These are phyloP conservation scores for Chaetodon trifasciatus DNA, from an alignment of 2,797 vertebrate species.

Conservation along the genomic window DNA sequence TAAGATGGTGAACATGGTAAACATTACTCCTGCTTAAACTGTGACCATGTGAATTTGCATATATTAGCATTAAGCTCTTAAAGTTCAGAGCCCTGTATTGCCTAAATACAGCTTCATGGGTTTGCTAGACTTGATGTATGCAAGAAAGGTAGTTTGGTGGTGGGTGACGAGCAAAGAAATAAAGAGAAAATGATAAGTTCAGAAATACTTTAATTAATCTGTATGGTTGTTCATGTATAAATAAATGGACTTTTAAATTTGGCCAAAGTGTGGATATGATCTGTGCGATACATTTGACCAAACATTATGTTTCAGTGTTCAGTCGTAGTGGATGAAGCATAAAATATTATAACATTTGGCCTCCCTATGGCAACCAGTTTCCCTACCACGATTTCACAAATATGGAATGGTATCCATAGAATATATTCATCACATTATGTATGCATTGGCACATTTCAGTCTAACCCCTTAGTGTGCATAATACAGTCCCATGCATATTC, in stretches of 20 bases:
- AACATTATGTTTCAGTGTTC: conserved; percentile 3
- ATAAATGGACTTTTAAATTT: not conserved
- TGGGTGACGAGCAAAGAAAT: not conserved
- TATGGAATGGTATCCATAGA: not conserved
- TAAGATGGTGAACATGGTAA: not conserved
- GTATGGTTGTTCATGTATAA: not conserved
- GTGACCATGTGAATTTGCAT: not conserved
- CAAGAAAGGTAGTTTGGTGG: too few species aligned
- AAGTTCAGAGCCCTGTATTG: not conserved
- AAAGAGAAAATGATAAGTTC: not conserved
- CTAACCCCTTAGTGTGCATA: not conserved
- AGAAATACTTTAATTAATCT: not conserved
- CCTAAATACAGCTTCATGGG: not conserved
- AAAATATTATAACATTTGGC: not conserved
- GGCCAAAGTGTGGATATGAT: not conserved
- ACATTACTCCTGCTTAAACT: not conserved
- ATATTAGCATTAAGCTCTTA: not conserved
- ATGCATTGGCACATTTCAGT: conserved; percentile 4
- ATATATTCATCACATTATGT: not conserved
- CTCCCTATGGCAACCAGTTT: not conserved
- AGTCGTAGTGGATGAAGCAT: not conserved
- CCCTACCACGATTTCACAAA: not conserved
- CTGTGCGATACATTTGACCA: not conserved
- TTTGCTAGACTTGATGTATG: too few species aligned
- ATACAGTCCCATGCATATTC: not conserved